Evolutionary conservation across 2,113 vertebrate species (phyloP), one percentile per base, ranked within the genome.

Genomic region (Narcine bancroftii): DNA sequence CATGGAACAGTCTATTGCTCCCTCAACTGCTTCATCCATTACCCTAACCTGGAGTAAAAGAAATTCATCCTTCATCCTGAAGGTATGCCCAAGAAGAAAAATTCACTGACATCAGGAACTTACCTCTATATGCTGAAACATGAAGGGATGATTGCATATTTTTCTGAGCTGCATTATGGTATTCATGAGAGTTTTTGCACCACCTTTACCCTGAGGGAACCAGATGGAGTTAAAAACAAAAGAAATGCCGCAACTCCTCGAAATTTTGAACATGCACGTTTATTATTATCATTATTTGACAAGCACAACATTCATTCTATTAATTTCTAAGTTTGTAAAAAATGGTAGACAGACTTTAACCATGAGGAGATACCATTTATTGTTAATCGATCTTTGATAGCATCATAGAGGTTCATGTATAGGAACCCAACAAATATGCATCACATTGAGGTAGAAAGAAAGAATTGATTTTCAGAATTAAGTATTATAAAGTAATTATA

Each of bases 91-190:
- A 69, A 69, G 21, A 63, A 63, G 60, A 69, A 69, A 69, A 69
- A 6, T 60, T 60, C n/a, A 6, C 13, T 56, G 15, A 10, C 11
- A 47, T 45, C 24, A 29, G 26, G 42, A 77, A 85, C 92, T 53
- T 93, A 97, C 96, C 96, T 97, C 99, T 75, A 99, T 99, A 93
- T 99, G 99, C 89, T 98, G 98, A 94, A 99, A 99, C 98, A 99
- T 99, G 77, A 98, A 99, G 0, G 99, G 99, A 76, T 99, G 99
- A 95, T 99, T 99, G 94, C 98, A 99, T 95, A 99, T 99, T 95
- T 99, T 99, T 94, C 98, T 97, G 95, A 99, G 94, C 93, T 99
- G 99, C 98, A 99, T 99, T 94, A 99, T 99, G 73, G 99, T 99
- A 94, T 99, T 99, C 99, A 99, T 99, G 0, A 99, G 95, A 5